Percentiles rank a stretch among this genome's conserved stretches.
Conservation (phyloP, 2,797 vertebrate species). For the Cygnus olor region DNA sequence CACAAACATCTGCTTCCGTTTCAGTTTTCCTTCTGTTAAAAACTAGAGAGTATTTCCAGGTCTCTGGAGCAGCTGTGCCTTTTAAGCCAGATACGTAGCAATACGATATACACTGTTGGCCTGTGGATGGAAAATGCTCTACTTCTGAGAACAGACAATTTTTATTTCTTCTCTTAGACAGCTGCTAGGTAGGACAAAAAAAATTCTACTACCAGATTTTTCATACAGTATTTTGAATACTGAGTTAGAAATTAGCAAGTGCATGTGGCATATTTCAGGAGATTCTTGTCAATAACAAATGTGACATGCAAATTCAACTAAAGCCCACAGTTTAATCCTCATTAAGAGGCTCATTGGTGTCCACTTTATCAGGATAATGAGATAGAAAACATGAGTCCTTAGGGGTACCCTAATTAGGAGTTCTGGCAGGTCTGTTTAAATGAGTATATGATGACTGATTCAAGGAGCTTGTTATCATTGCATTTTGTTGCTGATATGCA, state of each 20-base stretch:
- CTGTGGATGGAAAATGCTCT: slow-evolving; percentile 20
- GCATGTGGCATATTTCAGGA: background rate
- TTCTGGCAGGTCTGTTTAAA: slow-evolving; percentile 53
- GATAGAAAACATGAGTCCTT: slow-evolving; percentile 47
- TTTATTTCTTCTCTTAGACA: slow-evolving; percentile 14
- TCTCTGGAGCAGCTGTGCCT: slow-evolving; percentile 69
- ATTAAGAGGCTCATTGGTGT: slow-evolving; percentile 62
- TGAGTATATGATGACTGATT: slow-evolving; percentile 30
- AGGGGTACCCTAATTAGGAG: slow-evolving; percentile 63
- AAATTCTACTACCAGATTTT: background rate
- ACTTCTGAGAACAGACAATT: slow-evolving; percentile 47
- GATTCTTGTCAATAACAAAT: background rate
- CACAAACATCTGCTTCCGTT: slow-evolving; percentile 67
- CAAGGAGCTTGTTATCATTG: background rate
- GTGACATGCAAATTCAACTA: slow-evolving; percentile 58
- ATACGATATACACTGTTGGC: slow-evolving; percentile 40
- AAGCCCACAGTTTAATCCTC: slow-evolving; percentile 63
- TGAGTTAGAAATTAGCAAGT: background rate
- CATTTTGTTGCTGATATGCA: background rate
- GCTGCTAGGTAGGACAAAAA: background rate
- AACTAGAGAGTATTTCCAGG: slow-evolving; percentile 60
- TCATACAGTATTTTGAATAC: background rate
- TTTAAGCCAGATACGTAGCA: slow-evolving; percentile 58
- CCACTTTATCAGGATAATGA: slow-evolving; percentile 71
- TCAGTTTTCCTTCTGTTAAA: slow-evolving; percentile 63